Conservation (phyloP, 1,140 invertebrate genomes). For the Apis cerana region DNA sequence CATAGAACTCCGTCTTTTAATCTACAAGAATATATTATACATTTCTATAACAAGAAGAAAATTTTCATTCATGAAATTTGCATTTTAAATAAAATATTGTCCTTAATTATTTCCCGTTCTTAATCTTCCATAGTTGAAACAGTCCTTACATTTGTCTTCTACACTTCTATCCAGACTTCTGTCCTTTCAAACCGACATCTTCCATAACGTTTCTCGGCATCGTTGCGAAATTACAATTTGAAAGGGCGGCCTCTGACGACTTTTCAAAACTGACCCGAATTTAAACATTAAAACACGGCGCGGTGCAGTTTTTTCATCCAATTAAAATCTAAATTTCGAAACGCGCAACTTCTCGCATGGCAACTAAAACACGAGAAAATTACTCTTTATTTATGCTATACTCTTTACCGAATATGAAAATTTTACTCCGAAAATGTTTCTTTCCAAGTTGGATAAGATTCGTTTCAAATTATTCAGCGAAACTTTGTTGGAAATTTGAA, state of each 20-base stretch:
- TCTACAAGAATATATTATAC: neutral
- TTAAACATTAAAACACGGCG: neutral
- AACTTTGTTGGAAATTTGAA: neutral
- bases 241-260: neutral
- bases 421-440: neutral
- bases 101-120: neutral
- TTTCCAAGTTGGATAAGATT: neutral
- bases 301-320: neutral
- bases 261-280: constrained; percentile 6
- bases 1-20: neutral
- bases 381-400: neutral
- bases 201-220: neutral
- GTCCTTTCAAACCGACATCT: neutral
- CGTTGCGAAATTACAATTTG: neutral
- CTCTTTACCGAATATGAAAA: neutral
- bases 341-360: neutral
- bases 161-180: neutral
- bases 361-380: neutral
- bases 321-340: constrained; percentile 22
- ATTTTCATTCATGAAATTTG: neutral
- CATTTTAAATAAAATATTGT: constrained; percentile 22
- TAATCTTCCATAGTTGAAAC: neutral
- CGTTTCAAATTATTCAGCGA: neutral
- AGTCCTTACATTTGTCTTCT: neutral
- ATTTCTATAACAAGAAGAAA: neutral